A percentile compares a stretch with the other conserved stretches of the same genome.
Evolutionary conservation across 1,140 invertebrate genomes (phyloP).

Genomic region (Drosophila paulistorum): DNA sequence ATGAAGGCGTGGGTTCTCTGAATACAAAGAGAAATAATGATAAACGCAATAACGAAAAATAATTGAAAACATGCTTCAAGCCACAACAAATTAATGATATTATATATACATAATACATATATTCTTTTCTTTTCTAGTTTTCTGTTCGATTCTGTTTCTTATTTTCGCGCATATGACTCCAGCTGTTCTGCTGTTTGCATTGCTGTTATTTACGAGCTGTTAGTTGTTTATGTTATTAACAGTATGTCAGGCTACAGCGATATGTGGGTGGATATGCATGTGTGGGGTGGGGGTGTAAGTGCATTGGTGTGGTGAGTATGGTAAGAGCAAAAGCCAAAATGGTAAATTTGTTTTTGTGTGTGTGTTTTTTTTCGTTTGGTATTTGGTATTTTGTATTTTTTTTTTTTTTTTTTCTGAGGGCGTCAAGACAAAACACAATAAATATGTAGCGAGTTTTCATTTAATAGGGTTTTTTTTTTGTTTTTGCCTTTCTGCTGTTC

Average conservation of each 20-base stretch:
- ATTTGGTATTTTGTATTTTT: slow-evolving; percentile 64
- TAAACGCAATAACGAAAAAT: slow-evolving; percentile 35
- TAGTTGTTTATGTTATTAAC: slow-evolving; percentile 38
- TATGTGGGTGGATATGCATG: slow-evolving; percentile 38
- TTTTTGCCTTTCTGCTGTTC: slow-evolving; percentile 38
- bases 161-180: background rate
- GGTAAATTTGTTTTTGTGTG: slow-evolving; percentile 53
- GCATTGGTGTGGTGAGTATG: slow-evolving; percentile 48
- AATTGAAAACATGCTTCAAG: slow-evolving; percentile 62
- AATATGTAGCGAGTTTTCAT: slow-evolving; percentile 53
- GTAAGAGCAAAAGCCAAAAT: slow-evolving; percentile 57
- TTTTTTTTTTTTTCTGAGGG: slow-evolving; percentile 55
- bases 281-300: slow-evolving; percentile 42
- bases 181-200: slow-evolving; percentile 5
- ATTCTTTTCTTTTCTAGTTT: slow-evolving; percentile 1
- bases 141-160: slow-evolving; percentile 6
- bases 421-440: slow-evolving; percentile 76
- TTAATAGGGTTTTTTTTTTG: slow-evolving; percentile 45
- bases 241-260: slow-evolving; percentile 7
- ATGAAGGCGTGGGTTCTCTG: slow-evolving; percentile 35
- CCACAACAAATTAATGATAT: slow-evolving; percentile 32
- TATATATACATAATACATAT: background rate
- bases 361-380: slow-evolving; percentile 62
- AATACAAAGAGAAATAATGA: slow-evolving; percentile 9
- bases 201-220: slow-evolving; percentile 22